Conservation (phyloP, 2,113 vertebrate genomes). For the Euleptes europaea region DNA sequence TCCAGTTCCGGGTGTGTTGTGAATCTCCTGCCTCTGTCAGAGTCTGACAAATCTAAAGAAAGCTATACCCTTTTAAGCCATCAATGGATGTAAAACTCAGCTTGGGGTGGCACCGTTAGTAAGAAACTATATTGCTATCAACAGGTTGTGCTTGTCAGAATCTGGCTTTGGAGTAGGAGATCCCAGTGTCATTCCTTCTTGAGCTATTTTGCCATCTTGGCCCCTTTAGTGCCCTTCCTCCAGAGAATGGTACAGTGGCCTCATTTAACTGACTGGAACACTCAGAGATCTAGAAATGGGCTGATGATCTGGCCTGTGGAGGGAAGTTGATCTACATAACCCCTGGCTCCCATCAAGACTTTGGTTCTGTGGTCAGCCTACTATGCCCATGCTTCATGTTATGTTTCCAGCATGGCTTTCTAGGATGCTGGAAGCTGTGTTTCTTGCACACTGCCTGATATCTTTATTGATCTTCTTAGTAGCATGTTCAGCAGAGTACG, state of each 20-base stretch:
- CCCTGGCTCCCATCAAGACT: background rate
- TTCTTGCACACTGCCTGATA: too few relatives aligned
- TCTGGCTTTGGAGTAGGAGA: background rate
- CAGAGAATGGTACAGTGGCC: background rate
- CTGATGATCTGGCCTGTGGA: background rate
- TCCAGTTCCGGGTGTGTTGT: too few relatives aligned
- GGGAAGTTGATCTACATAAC: background rate
- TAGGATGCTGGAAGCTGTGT: background rate
- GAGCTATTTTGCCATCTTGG: background rate
- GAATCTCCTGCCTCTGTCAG: too few relatives aligned
- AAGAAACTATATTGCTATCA: background rate
- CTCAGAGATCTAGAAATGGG: background rate
- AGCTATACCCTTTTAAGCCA: too few relatives aligned
- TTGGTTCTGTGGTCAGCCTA: background rate
- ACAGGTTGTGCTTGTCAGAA: background rate
- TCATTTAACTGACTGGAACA: background rate
- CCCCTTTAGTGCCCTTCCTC: background rate
- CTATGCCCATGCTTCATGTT: background rate
- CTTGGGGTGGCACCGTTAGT: too few relatives aligned
- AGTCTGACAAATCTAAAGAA: too few relatives aligned
- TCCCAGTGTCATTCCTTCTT: background rate
- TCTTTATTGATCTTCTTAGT: background rate
- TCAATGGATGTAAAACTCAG: too few relatives aligned
- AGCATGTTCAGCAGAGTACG: background rate
- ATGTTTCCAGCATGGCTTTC: background rate